These are phyloP conservation scores for Halichoeres trimaculatus DNA, from an alignment of 2,113 vertebrate species.

Conservation along the genomic window DNA sequence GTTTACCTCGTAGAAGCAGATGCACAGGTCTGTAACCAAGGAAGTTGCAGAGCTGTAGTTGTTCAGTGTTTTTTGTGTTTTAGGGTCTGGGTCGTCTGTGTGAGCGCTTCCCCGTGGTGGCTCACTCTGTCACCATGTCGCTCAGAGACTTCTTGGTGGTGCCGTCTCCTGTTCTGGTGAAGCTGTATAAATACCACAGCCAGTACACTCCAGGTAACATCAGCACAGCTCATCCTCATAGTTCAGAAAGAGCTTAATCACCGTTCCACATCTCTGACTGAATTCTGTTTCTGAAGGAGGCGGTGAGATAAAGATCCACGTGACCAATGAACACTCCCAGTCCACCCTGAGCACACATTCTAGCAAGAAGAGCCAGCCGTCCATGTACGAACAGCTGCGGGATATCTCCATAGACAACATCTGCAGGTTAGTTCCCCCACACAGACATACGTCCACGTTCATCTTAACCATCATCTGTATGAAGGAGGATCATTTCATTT, in stretches of 20 bases:
- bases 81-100: conserved; percentile 96
- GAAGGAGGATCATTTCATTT: too few relatives aligned
- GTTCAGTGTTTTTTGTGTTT: neutral
- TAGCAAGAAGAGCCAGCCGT: conserved; percentile 90
- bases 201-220: conserved; percentile 91
- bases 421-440: conserved; percentile 87
- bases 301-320: conserved; percentile 96
- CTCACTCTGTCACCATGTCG: conserved; percentile 94
- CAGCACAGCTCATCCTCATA: neutral
- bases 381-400: conserved; percentile 98
- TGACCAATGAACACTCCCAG: conserved; percentile 96
- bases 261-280: neutral
- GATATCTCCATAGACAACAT: conserved; percentile 99
- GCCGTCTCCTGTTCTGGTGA: conserved; percentile 96
- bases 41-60: neutral
- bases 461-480: too few relatives aligned
- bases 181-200: conserved; percentile 98
- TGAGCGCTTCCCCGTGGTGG: conserved; percentile 95
- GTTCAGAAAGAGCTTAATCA: neutral
- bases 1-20: neutral
- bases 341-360: conserved; percentile 88
- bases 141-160: conserved; percentile 96
- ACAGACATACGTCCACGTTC: neutral
- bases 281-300: conserved; percentile 68
- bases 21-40: too few relatives aligned